These are phyloP conservation scores for Lasioglossum morio DNA, from an alignment of 2,888 invertebrate species.

Conservation along the genomic window DNA sequence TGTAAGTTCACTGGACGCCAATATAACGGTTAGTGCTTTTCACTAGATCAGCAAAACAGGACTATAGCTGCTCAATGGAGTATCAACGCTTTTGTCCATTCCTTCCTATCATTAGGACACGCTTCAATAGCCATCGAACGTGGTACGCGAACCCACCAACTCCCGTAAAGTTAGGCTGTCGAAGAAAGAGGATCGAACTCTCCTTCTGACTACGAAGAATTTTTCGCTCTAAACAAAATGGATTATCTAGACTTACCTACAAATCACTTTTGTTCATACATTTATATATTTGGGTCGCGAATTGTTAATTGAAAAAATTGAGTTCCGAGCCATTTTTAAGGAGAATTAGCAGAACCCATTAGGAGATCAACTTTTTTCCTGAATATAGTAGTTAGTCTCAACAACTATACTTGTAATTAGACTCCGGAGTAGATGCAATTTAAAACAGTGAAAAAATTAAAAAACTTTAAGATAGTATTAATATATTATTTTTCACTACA, in stretches of 20 bases:
- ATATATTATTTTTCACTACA: too few relatives aligned
- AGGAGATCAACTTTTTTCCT: too few relatives aligned
- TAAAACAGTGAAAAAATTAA: too few relatives aligned
- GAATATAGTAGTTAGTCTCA: too few relatives aligned
- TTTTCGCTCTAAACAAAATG: background rate
- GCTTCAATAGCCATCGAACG: background rate
- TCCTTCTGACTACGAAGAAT: background rate
- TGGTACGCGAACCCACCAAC: background rate
- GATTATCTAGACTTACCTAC: background rate
- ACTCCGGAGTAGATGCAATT: too few relatives aligned
- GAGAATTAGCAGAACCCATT: background rate
- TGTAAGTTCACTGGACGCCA: background rate
- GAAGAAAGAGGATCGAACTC: background rate
- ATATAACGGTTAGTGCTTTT: background rate
- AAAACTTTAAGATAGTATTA: too few relatives aligned
- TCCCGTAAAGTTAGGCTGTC: background rate
- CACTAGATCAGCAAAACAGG: slow-evolving; percentile 5
- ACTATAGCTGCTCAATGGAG: slow-evolving; percentile 21
- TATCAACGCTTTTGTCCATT: background rate
- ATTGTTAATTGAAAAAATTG: background rate
- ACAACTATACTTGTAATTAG: too few relatives aligned
- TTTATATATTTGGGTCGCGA: too few relatives aligned
- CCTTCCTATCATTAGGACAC: background rate
- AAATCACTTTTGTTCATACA: too few relatives aligned
- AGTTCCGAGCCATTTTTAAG: too few relatives aligned